A percentile compares a stretch with the other conserved stretches of the same genome.
Evolutionary conservation across 2,888 invertebrate genomes (phyloP).

Genomic region (Ormyrus rosae): DNA sequence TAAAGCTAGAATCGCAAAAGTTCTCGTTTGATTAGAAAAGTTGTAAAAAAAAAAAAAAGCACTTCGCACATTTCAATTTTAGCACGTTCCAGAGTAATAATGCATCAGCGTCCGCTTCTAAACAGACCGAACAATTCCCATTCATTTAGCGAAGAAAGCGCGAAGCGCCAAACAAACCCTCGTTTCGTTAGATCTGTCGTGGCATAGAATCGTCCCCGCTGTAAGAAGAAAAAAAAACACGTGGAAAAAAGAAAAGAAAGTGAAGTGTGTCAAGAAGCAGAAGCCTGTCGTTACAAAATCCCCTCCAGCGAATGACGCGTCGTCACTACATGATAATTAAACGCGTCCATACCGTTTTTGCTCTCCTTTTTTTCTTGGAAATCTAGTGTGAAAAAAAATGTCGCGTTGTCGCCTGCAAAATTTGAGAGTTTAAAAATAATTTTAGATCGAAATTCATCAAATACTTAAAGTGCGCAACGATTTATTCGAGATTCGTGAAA

Average conservation of each 20-base stretch:
- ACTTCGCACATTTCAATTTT: too few relatives aligned
- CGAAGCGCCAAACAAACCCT: constrained; percentile 8
- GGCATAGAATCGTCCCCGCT: constrained; percentile 8
- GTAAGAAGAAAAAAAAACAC: neutral
- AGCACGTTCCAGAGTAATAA: neutral
- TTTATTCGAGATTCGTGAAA: too few relatives aligned
- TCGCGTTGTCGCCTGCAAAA: neutral
- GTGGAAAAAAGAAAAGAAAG: constrained; percentile 4
- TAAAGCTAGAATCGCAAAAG: too few relatives aligned
- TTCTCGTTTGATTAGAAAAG: too few relatives aligned
- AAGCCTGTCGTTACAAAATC: constrained; percentile 17
- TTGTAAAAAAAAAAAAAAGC: too few relatives aligned
- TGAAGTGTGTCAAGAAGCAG: constrained; percentile 25
- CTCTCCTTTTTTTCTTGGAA: neutral
- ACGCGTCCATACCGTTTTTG: neutral
- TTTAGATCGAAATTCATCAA: too few relatives aligned
- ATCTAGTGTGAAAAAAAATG: neutral
- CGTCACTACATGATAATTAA: constrained; percentile 23
- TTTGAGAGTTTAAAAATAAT: too few relatives aligned
- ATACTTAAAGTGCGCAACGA: too few relatives aligned
- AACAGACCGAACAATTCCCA: neutral
- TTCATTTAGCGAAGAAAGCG: neutral
- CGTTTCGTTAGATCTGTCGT: neutral
- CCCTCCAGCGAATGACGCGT: neutral
- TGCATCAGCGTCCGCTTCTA: neutral